Evolutionary conservation across 2,888 invertebrate genomes (phyloP).

Genomic region (Chesias legatella): DNA sequence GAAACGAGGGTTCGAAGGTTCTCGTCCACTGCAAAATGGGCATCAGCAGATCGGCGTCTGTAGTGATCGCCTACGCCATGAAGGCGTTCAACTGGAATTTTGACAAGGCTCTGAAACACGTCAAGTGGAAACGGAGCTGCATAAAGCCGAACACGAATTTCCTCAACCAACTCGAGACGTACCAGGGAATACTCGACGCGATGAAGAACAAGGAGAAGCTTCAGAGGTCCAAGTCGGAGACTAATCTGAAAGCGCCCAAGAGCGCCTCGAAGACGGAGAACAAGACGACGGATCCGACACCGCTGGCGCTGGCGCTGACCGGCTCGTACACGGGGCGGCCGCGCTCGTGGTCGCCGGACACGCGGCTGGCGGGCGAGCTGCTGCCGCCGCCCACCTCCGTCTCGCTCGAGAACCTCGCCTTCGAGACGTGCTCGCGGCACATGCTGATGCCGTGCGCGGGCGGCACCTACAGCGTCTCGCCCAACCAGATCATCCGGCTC

Average conservation of each 20-base stretch:
- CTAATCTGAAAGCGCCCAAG: constrained; percentile 89
- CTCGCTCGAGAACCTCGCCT: constrained; percentile 83
- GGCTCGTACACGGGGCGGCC: constrained; percentile 76
- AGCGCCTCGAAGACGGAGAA: constrained; percentile 77
- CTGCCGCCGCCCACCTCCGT: constrained; percentile 83
- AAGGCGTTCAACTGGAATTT: constrained; percentile 97
- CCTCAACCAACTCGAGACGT: constrained; percentile 95
- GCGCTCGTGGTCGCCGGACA: constrained; percentile 88
- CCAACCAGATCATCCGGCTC: constrained; percentile 92
- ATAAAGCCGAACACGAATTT: constrained; percentile 98
- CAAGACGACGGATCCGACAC: constrained; percentile 81
- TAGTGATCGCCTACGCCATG: constrained; percentile 99
- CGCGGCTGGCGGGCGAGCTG: constrained; percentile 80
- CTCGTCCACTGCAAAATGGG: constrained; percentile 99
- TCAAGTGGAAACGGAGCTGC: constrained; percentile 94
- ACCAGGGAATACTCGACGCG: constrained; percentile 97
- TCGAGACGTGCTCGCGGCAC: constrained; percentile 81
- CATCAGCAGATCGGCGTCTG: constrained; percentile 97
- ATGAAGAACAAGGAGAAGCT: constrained; percentile 97
- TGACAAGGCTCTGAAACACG: constrained; percentile 92
- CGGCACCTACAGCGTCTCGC: constrained; percentile 94
- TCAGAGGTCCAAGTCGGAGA: constrained; percentile 96
- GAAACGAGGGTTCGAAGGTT: constrained; percentile 94
- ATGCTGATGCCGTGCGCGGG: constrained; percentile 92
- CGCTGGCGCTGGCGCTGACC: constrained; percentile 79